Evolutionary conservation across 2,113 vertebrate species (phyloP).

Genomic region (Cephalopholis sonnerati): DNA sequence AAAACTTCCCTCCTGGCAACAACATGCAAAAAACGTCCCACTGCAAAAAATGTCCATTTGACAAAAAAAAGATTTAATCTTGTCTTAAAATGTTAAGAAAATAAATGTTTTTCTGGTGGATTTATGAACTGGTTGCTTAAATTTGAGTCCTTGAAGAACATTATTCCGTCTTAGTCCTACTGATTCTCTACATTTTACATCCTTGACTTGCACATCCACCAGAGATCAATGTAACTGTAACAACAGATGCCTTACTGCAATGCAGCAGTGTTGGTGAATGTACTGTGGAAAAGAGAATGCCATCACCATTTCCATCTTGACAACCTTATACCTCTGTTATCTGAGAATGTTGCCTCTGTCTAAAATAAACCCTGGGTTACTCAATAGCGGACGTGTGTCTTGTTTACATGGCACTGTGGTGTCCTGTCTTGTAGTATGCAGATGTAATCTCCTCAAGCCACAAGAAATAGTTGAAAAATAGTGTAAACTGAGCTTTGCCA

Average conservation of each 20-base stretch:
- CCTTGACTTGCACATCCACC: background rate
- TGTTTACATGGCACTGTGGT: constrained; percentile 13
- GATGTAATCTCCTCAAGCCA: constrained; percentile 2
- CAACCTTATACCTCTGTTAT: constrained; percentile 3
- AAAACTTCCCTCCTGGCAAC: constrained; percentile 24
- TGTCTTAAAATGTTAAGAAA: background rate
- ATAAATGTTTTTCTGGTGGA: background rate
- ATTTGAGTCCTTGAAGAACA: background rate
- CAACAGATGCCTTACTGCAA: background rate
- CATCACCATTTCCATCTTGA: background rate
- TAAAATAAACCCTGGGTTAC: constrained; percentile 26
- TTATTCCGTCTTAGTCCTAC: background rate
- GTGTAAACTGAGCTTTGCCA: constrained; percentile 27
- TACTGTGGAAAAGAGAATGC: background rate
- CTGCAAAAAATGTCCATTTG: constrained; percentile 7
- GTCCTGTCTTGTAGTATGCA: constrained; percentile 14
- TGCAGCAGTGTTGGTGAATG: background rate
- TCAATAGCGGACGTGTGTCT: background rate
- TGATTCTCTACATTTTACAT: background rate
- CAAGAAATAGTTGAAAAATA: constrained; percentile 22
- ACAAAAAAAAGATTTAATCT: background rate
- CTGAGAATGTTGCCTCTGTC: background rate
- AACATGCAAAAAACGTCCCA: background rate
- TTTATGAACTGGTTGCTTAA: background rate
- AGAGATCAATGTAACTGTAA: constrained; percentile 5